Base-by-base conservation (phyloP, 2,797 vertebrate species). In the Acanthurus lineatus region DNA sequence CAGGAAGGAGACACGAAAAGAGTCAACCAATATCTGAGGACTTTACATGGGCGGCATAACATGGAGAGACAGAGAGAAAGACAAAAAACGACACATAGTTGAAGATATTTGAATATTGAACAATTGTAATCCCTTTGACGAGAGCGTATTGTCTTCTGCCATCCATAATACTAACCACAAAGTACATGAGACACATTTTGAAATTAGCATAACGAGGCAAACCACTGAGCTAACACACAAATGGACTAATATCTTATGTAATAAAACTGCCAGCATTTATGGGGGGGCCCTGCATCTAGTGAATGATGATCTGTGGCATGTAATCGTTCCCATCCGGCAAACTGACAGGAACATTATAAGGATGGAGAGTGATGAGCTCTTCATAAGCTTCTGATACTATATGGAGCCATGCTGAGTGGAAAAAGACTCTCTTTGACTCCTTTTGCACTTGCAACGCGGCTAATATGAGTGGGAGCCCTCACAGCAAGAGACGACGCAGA, bases 281-380 rank as follows among this genome's bases (percentile, higher is more conserved):
- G 80, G 81, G 48, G 60, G 78, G 38, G 25, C 56, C 47, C 59
- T 73, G 81, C 82, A 72, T 82, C 72, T 67, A 28, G 63, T 86
- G 86, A 93, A 80, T 76, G 84, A 91, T 90, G 85, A 90, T 89
- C 81, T 84, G 83, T 77, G 84, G 83, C 64, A 68, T 75, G 67
- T 91, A 90, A 92, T 91, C 72, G 86, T 88, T 89, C 78, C 85
- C 90, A 91, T 91, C 86, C 85, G 85, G 87, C 85, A 69, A 82
- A 73, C 74, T 87, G 89, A 88, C 84, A 86, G 75, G 71, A 76
- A 84, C 85, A 92, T 94, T 92, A 94, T 70, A 82, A 90, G 86
- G 86, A 91, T 86, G 76, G 89, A 93, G 87, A 94, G 84, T 92
- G 82, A 94, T 92, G 89, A 88, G 79, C 56, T 84, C 75, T 69